Evolutionary conservation across 2,797 vertebrate genomes (phyloP), one percentile per base, ranked within the genome.

Genomic region (Schizothorax lantsangensis): DNA sequence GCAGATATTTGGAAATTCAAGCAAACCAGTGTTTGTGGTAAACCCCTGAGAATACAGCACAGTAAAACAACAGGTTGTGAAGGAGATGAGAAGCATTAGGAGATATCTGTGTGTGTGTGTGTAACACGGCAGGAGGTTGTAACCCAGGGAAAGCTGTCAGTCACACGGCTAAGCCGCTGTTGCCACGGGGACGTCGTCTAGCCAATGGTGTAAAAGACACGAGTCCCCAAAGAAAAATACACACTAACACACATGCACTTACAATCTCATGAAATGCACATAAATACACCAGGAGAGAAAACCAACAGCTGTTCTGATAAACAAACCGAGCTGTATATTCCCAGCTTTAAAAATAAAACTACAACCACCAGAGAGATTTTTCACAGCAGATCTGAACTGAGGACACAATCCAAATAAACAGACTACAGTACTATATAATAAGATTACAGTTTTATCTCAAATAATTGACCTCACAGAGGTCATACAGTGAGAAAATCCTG

Each of bases 181-280:
- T 91, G 90, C 90, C 89, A 91, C 89, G 83, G 90, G 90, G 89
- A 89, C 79, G 66, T 78, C 71, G 80, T 89, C 86, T 90, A 91
- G 64, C 90, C 89, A 91, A 85, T 91, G 72, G 85, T 68, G 71
- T 79, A 79, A 79, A 49, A 89, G 79, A 88, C 78, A 78, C 19
- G 49, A 87, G 62, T 86, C 88, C 81, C 88, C 38, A 82, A 86
- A 89, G 88, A 88, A 88, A 87, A 85, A 89, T 66, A 90, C 30
- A 49, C 71, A 78, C 54, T 5, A 78, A 79, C 86, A 82, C 43
- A 73, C 75, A 52, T 38, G 77, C 38, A 23, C 40, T 69, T 83
- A 74, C 64, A 82, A n/a, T 69, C 33, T 89, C 82, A 75, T 36
- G 57, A 84, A 49, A 83, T 45, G 8, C 79, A 59, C 69, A 64